Evolutionary conservation across 1,140 invertebrate genomes (phyloP), one percentile per base, ranked within the genome.

Genomic region (Charaxes varanes): DNA sequence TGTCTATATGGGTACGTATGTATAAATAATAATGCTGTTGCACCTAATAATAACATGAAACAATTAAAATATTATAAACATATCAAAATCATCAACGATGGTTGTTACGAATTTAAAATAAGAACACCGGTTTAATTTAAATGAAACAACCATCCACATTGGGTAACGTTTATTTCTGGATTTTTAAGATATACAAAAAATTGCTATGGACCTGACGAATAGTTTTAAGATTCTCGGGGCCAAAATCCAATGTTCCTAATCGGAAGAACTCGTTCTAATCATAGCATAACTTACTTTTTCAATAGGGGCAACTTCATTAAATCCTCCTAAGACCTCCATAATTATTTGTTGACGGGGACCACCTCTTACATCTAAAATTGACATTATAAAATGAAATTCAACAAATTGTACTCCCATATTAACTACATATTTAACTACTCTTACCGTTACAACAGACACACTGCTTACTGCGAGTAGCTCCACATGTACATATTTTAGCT

Each of bases 281-380:
- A 61, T 51, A 2, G 61, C 51, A 22, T 45, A 67, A 63, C 62
- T 77, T 53, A 71, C 67, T 64, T 65, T 73, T 17, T 71, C 61
- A 22, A 73, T 68, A 17, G 62, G 55, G 7, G 42, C 42, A 22
- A 71, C 53, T 16, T 63, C 69, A 30, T 37, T 47, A 41, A 69
- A 73, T 44, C 57, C 59, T 59, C 70, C 72, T 56, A 77, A 56
- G 6, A 78, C 69, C 53, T 74, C 73, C 37, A 72, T 65, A 34
- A 81, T 77, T 44, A 78, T 68, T 55, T 38, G 45, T 32, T 70
- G 49, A 28, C 71, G 62, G 16, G 63, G 59, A 17, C 40, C 40
- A 45, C 49, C 40, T 56, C 54, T 62, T 50, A 52, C 22, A 66
- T 65, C 72, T 77, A 71, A 53, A 69, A 76, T 54, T 28, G 30